phyloP scores from a whole-genome alignment of 2,888 invertebrate species.

The Oligia latruncula region DNA sequence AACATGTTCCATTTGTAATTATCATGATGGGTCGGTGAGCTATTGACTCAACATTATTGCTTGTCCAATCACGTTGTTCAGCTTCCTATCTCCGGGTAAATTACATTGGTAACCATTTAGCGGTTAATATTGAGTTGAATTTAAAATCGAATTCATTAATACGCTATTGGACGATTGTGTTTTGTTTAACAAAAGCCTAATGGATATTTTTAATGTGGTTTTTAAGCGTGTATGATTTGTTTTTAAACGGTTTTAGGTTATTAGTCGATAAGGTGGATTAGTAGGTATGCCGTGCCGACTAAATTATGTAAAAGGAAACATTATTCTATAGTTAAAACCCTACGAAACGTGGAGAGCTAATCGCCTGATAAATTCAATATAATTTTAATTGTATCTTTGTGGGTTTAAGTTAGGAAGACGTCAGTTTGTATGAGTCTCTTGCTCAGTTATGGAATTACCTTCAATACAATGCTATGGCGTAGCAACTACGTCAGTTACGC shows the following conservation, averaged over 20 bases:
- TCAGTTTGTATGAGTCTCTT: neutral
- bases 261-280: neutral
- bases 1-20: constrained; percentile 37
- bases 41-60: constrained; percentile 27
- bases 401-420: neutral
- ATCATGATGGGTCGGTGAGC: constrained; percentile 32
- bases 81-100: constrained; percentile 4
- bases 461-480: neutral
- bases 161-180: neutral
- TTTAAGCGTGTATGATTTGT: constrained; percentile 7
- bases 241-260: constrained; percentile 13
- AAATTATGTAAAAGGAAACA: neutral
- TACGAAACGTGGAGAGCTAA: neutral
- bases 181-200: constrained; percentile 43
- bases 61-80: constrained; percentile 11
- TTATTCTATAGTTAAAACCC: neutral
- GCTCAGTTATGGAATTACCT: neutral
- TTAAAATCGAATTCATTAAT: constrained; percentile 16
- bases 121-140: constrained; percentile 24
- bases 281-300: neutral
- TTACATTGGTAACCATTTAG: constrained; percentile 17
- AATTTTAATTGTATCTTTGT: neutral
- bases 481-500: neutral
- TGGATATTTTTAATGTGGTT: constrained; percentile 19
- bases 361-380: neutral